phyloP scores from a whole-genome alignment of 2,113 vertebrate species.

The Cygnus atratus region DNA sequence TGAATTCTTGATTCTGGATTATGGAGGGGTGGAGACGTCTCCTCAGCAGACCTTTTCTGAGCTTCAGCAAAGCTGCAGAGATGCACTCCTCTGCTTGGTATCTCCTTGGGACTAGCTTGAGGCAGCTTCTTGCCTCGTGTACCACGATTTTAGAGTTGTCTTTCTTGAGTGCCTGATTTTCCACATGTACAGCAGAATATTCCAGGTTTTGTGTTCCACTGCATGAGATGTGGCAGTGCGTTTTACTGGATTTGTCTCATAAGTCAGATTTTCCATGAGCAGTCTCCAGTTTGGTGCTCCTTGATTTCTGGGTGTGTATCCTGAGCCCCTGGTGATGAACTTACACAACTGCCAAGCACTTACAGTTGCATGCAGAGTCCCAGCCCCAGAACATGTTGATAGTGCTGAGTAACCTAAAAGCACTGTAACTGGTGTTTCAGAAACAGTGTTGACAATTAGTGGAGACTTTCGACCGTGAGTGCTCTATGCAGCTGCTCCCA shows the following conservation, averaged over 20 bases:
- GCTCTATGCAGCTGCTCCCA: not conserved
- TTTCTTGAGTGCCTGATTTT: not conserved
- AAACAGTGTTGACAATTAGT: not conserved
- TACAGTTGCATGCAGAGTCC: accelerated
- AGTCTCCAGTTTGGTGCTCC: not conserved
- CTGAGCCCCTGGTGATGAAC: not conserved
- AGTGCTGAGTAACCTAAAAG: not conserved
- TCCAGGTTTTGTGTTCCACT: not conserved
- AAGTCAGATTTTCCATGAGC: not conserved
- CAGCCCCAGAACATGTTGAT: not conserved
- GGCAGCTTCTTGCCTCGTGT: accelerated
- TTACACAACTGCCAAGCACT: not conserved
- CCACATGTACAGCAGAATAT: not conserved
- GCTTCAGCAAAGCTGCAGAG: not conserved
- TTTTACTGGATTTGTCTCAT: not conserved
- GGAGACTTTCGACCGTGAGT: not conserved
- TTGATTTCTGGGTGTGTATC: not conserved
- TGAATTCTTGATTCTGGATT: not conserved
- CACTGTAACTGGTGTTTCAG: not conserved
- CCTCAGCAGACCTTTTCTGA: not conserved
- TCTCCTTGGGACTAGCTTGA: not conserved
- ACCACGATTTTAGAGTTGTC: not conserved
- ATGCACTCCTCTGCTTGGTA: not conserved
- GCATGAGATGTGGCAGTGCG: accelerated
- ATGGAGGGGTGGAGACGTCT: not conserved